A percentile compares a stretch with the other conserved stretches of the same genome.
Conservation (phyloP, 1,140 invertebrate genomes). For the Bombus consobrinus region DNA sequence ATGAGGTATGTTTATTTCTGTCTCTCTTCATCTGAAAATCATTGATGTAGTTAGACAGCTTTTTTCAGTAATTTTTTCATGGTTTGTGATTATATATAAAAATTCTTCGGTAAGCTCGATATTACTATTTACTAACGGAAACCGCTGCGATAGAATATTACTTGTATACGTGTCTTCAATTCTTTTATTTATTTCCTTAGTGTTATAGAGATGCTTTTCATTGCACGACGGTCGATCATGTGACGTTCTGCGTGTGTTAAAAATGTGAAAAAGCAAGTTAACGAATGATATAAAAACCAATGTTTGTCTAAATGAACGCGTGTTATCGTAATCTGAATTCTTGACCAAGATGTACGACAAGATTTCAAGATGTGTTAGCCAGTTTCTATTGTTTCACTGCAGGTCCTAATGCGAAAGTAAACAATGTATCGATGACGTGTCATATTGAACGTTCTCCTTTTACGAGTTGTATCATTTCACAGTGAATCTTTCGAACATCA, state of each 20-base stretch:
- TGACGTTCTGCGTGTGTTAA: background rate
- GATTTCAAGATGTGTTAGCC: background rate
- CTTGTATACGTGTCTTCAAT: background rate
- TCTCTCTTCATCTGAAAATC: background rate
- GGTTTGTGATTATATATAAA: background rate
- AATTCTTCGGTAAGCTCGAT: background rate
- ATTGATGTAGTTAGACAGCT: background rate
- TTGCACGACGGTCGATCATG: background rate
- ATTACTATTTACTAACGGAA: background rate
- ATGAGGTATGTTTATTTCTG: constrained; percentile 22
- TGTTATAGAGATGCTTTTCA: background rate
- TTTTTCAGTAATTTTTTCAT: background rate
- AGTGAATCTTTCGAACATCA: background rate
- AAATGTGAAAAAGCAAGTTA: background rate
- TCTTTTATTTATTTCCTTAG: background rate
- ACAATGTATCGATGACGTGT: constrained; percentile 2
- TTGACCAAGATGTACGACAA: background rate
- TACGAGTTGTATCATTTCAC: background rate
- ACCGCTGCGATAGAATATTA: background rate
- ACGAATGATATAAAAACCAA: too few relatives aligned
- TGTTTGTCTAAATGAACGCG: background rate
- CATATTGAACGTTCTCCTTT: background rate
- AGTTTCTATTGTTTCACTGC: background rate
- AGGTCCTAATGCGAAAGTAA: background rate
- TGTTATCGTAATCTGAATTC: background rate